Percentiles rank a stretch among this genome's conserved stretches.
These are phyloP conservation scores for Lytechinus pictus DNA, from an alignment of 35 echinoderm and acorn worm genomes.

Conservation along the genomic window DNA sequence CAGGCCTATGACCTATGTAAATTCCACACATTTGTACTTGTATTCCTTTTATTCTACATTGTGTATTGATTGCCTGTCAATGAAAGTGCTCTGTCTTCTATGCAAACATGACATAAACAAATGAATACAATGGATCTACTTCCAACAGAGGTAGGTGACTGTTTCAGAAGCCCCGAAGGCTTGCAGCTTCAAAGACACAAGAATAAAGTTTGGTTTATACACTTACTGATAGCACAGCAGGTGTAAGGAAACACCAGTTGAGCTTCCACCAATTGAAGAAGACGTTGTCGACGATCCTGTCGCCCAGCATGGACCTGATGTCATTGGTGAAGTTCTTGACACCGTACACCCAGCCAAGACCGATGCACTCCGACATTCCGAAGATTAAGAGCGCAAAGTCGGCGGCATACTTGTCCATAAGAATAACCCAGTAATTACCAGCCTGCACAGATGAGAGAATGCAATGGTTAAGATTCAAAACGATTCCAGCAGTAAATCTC, in stretches of 20 bases:
- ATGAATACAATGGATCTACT: too few species aligned
- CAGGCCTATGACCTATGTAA: too few species aligned
- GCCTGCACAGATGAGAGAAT: conserved; percentile 49
- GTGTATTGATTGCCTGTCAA: too few species aligned
- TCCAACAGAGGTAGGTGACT: too few species aligned
- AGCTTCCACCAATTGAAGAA: conserved; percentile 91
- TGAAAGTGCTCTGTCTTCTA: too few species aligned
- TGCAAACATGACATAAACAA: too few species aligned
- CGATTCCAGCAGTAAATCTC: too few species aligned
- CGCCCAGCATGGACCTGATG: conserved; percentile 90
- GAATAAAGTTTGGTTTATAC: not conserved
- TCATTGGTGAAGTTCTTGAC: conserved; percentile 88
- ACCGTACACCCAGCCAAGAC: conserved; percentile 87
- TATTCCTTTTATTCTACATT: too few species aligned
- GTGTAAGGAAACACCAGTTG: conserved; percentile 93
- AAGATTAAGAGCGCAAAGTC: conserved; percentile 92
- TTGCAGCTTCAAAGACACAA: too few species aligned
- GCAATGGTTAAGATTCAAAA: too few species aligned
- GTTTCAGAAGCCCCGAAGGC: too few species aligned
- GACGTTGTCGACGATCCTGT: conserved; percentile 67
- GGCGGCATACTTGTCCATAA: conserved; percentile 98
- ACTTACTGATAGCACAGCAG: conserved; percentile 91
- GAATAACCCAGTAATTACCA: conserved; percentile 93
- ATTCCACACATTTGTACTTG: too few species aligned
- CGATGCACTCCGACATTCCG: conserved; percentile 86